Base-by-base conservation (phyloP, 2,113 vertebrate species). In the Buteo buteo region DNA sequence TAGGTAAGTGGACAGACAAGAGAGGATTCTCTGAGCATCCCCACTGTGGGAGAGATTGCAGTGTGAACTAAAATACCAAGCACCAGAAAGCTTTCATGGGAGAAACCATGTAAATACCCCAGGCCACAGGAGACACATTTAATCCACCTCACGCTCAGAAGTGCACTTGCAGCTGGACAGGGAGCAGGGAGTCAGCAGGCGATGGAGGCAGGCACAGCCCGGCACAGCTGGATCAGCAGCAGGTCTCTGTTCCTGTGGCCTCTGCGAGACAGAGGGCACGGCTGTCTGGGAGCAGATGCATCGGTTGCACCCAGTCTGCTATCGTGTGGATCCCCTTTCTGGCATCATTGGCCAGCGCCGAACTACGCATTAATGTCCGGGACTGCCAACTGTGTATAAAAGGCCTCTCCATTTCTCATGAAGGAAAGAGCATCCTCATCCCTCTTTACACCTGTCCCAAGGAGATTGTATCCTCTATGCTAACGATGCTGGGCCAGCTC, bases 171-270 rank as follows among this genome's bases (percentile, higher is more conserved):
- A 83, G 55, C 31, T 79, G 64, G 62, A 52, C 45, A 22, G 2
- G 3, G 55, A 86, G 42, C 13, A 17, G 22, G 13, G 38, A 83
- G 21, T 21, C 45, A 59, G 54, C n/a, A 74, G 72, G 74, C 0
- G 0, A 50, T 6, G 52, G 61, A 47, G 50, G 62, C 29, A 47
- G 71, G 40, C 22, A 54, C 24, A 45, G 67, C 31, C 52, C 11
- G 0, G 11, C 15, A 2, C 0, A 0, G 32, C 67, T 59, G 66
- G n/a, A 74, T 44, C 44, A 85, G 82, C 2, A 0, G 47, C 62
- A 64, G 61, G 36, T 62, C 73, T 21, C 64, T 45, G 19, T 22
- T 72, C 70, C 40, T 4, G 1, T 6, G 25, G 40, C 25, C 66
- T 19, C 42, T 65, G 58, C 5, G 2, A 67, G 50, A 49, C 1